These are phyloP conservation scores for Meandrina meandrites DNA, from an alignment of 92 coral and sea anemone genomes.

Conservation along the genomic window DNA sequence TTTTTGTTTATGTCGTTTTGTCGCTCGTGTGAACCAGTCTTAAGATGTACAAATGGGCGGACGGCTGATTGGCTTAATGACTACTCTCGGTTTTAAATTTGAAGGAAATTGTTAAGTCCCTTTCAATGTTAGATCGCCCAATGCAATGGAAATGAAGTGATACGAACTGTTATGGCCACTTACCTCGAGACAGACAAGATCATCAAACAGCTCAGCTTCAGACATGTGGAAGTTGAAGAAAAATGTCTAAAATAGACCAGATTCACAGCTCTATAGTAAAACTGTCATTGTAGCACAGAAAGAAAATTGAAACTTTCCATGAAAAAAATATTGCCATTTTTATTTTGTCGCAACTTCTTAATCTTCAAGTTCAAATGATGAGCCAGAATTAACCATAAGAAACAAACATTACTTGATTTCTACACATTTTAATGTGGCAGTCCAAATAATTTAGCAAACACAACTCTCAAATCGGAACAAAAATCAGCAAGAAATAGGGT, in stretches of 20 bases:
- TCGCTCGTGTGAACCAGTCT: too few species aligned
- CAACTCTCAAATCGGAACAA: background rate
- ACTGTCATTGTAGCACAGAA: background rate
- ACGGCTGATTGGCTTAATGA: background rate
- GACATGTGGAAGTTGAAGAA: constrained; percentile 88
- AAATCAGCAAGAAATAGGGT: background rate
- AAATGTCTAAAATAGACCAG: constrained; percentile 64
- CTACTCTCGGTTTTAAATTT: background rate
- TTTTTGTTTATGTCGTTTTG: too few species aligned
- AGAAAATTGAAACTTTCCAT: background rate
- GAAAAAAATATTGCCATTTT: background rate
- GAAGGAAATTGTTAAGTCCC: background rate
- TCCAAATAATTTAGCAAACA: background rate
- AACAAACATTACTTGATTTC: too few species aligned
- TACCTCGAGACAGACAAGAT: constrained; percentile 86
- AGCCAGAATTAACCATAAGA: background rate
- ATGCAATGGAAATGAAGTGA: too few species aligned
- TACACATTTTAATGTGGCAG: background rate
- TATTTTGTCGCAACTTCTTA: background rate
- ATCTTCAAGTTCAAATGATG: too few species aligned
- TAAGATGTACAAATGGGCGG: too few species aligned
- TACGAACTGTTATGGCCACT: background rate
- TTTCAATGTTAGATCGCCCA: too few species aligned
- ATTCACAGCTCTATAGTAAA: background rate
- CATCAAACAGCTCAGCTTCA: constrained; percentile 94